These are phyloP conservation scores for Theristus sp. DNA, from an alignment of 2,888 invertebrate genomes.

Conservation along the genomic window DNA sequence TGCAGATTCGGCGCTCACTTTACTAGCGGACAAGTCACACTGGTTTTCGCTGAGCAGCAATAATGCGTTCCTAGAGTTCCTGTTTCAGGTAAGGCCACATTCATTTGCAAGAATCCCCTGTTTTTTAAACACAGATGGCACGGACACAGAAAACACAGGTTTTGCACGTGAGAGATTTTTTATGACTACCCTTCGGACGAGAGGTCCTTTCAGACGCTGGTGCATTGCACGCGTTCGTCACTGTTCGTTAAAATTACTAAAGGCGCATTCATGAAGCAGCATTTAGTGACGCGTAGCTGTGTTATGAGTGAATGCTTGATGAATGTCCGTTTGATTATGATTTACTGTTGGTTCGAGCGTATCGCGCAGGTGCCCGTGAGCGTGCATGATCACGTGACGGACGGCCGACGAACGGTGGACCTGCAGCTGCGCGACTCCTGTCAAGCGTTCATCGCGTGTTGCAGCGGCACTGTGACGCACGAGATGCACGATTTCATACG, in stretches of 20 bases:
- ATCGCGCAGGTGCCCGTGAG: conserved; percentile 78
- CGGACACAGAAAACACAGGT: too few species aligned
- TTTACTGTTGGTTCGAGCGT: background rate
- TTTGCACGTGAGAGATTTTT: too few species aligned
- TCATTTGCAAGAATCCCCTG: too few species aligned
- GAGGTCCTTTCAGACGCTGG: too few species aligned
- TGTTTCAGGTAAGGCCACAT: conserved; percentile 34
- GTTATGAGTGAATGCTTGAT: too few species aligned
- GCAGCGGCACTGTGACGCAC: conserved; percentile 54
- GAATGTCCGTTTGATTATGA: conserved; percentile 6
- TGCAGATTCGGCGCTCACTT: conserved; percentile 37
- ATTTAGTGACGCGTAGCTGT: too few species aligned
- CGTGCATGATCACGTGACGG: conserved; percentile 72
- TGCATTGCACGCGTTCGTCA: too few species aligned
- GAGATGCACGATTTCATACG: conserved; percentile 53
- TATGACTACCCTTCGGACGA: too few species aligned
- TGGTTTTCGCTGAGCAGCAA: conserved; percentile 67
- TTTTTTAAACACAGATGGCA: too few species aligned
- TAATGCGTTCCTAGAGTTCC: conserved; percentile 77
- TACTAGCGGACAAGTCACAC: conserved; percentile 51
- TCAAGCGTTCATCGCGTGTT: conserved; percentile 63
- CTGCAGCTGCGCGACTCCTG: conserved; percentile 70
- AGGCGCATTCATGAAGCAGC: too few species aligned
- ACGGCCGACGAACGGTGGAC: conserved; percentile 89
- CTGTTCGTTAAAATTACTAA: too few species aligned